phyloP scores from a whole-genome alignment of 2,113 vertebrate genomes.

The Onychorhynchus coronatus region DNA sequence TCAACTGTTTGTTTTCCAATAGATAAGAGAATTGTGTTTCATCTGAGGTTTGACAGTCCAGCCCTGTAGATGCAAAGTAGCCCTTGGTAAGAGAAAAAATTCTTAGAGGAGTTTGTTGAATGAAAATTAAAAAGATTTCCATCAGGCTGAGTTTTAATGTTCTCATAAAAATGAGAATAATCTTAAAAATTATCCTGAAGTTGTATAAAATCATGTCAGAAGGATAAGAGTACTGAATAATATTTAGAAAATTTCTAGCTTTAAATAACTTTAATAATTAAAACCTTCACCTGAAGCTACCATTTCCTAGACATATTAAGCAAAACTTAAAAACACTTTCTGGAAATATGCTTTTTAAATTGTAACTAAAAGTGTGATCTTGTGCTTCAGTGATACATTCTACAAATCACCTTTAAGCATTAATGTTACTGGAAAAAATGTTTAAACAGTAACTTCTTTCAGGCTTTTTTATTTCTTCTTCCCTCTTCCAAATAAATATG shows the following conservation, averaged over 20 bases:
- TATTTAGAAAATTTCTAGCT: background rate
- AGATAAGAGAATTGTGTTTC: background rate
- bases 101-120: background rate
- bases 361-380: background rate
- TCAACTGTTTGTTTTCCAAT: constrained; percentile 37
- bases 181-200: background rate
- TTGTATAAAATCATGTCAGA: background rate
- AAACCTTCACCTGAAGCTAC: background rate
- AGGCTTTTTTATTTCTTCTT: background rate
- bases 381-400: background rate
- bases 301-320: background rate
- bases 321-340: background rate
- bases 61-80: background rate
- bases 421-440: background rate
- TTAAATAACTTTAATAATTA: background rate
- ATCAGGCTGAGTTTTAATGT: background rate
- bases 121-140: background rate
- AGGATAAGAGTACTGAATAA: background rate
- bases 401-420: background rate
- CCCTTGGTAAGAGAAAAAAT: background rate
- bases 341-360: background rate
- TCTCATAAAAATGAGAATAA: background rate
- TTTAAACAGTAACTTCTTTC: background rate
- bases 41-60: background rate
- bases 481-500: background rate